phyloP scores from a whole-genome alignment of 2,113 vertebrate genomes.

The Herpailurus yagouaroundi region DNA sequence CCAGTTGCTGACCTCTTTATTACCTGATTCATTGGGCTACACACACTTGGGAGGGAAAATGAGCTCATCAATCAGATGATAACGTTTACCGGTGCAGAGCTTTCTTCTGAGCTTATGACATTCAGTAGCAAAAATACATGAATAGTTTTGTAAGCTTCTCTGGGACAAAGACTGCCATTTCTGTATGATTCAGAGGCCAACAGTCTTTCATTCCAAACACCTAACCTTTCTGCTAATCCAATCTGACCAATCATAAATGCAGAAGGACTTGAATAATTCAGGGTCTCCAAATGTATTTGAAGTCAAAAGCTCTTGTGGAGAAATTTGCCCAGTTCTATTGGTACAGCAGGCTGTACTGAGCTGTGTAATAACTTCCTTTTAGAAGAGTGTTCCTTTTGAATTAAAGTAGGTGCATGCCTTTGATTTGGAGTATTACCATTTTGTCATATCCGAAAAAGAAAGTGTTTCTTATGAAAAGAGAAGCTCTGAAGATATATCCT shows the following conservation, averaged over 20 bases:
- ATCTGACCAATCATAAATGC: slow-evolving; percentile 65
- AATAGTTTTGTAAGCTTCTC: slow-evolving; percentile 40
- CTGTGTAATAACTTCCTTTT: slow-evolving; percentile 32
- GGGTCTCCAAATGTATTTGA: slow-evolving; percentile 67
- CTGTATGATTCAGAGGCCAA: slow-evolving; percentile 54
- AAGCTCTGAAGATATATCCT: not conserved
- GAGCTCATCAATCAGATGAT: slow-evolving; percentile 80
- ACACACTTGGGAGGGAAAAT: slow-evolving; percentile 75
- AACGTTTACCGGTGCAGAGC: slow-evolving; percentile 78
- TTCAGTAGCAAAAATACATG: slow-evolving; percentile 68
- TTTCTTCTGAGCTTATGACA: slow-evolving; percentile 73
- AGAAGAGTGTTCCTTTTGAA: slow-evolving; percentile 10
- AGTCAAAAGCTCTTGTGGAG: slow-evolving; percentile 18
- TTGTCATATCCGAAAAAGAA: slow-evolving; percentile 37
- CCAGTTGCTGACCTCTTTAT: slow-evolving; percentile 82
- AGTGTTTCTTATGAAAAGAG: not conserved
- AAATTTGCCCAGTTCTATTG: not conserved
- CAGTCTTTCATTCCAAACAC: slow-evolving; percentile 37
- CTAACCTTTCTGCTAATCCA: slow-evolving; percentile 49
- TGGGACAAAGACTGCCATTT: slow-evolving; percentile 49
- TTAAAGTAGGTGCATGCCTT: not conserved
- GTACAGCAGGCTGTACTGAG: not conserved
- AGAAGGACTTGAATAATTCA: slow-evolving; percentile 53
- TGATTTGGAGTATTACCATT: slow-evolving; percentile 6
- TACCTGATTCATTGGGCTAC: slow-evolving; percentile 76